Evolutionary conservation across 92 coral and sea anemone species (phyloP).

Genomic region (Umimayanthus kanabou): DNA sequence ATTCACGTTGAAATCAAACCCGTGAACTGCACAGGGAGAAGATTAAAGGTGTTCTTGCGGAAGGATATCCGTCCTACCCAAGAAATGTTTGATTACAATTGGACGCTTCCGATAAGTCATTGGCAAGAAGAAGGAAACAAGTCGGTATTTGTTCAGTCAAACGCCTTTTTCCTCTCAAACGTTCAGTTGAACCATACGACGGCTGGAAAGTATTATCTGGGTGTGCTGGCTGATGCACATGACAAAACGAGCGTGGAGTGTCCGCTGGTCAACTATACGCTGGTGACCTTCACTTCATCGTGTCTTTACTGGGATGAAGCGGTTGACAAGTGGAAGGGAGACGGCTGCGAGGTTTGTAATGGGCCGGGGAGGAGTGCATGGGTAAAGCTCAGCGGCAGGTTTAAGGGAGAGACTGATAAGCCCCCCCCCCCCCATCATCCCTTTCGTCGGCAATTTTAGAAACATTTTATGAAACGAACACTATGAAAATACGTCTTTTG

Average conservation of each 20-base stretch:
- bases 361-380: background rate
- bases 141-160: conserved; percentile 41
- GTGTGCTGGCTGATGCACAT: conserved; percentile 35
- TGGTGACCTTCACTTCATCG: conserved; percentile 53
- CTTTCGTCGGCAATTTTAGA: too few relatives aligned
- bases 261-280: conserved; percentile 58
- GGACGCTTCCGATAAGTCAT: conserved; percentile 61
- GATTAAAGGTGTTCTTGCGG: conserved; percentile 58
- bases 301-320: conserved; percentile 70
- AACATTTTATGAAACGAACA: too few relatives aligned
- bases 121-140: conserved; percentile 37
- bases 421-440: too few relatives aligned
- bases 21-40: conserved; percentile 62
- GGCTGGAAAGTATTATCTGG: conserved; percentile 56
- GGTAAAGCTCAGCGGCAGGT: too few relatives aligned
- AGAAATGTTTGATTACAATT: conserved; percentile 61
- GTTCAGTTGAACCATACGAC: conserved; percentile 66
- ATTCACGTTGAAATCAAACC: conserved; percentile 70
- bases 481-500: too few relatives aligned
- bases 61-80: conserved; percentile 51
- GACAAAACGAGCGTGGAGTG: conserved; percentile 41
- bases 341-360: conserved; percentile 79
- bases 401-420: too few relatives aligned
- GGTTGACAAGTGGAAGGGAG: conserved; percentile 60
- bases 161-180: conserved; percentile 74